Conservation (phyloP, 2,797 vertebrate genomes). For the Spizella passerina region DNA sequence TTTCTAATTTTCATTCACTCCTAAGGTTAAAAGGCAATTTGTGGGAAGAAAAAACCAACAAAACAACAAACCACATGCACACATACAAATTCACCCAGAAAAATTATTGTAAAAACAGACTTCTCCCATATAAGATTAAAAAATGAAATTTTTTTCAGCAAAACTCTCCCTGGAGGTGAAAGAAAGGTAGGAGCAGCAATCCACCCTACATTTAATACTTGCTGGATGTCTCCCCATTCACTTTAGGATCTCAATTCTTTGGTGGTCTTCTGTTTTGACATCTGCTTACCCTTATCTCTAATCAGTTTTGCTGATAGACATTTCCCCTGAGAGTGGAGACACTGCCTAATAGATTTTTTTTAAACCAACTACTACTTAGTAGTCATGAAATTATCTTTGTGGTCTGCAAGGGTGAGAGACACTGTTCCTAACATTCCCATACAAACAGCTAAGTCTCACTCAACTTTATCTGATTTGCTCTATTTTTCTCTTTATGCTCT, state of each 20-base stretch:
- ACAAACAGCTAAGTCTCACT: not conserved
- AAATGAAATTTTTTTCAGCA: not conserved
- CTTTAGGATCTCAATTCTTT: constrained; percentile 34
- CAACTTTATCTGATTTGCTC: constrained; percentile 33
- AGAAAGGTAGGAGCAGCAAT: not conserved
- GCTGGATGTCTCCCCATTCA: not conserved
- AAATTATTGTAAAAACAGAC: not conserved
- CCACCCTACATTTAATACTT: constrained; percentile 13
- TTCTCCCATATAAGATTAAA: not conserved
- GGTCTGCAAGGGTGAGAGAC: constrained; percentile 29
- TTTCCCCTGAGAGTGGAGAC: constrained; percentile 51
- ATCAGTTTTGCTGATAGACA: constrained; percentile 69
- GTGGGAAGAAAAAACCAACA: not conserved
- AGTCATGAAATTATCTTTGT: constrained; percentile 68
- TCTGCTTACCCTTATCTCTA: constrained; percentile 70
- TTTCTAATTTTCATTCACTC: not conserved
- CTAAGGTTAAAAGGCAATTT: not conserved
- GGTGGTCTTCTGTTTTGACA: constrained; percentile 73
- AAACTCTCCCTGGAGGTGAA: not conserved
- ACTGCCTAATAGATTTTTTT: constrained; percentile 34
- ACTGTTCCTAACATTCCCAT: constrained; percentile 23
- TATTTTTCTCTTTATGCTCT: not conserved
- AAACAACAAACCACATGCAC: not conserved
- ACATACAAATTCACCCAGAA: not conserved
- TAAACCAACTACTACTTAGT: constrained; percentile 28